These are phyloP conservation scores for Amorpha juglandis DNA, from an alignment of 2,888 invertebrate genomes.

Conservation along the genomic window DNA sequence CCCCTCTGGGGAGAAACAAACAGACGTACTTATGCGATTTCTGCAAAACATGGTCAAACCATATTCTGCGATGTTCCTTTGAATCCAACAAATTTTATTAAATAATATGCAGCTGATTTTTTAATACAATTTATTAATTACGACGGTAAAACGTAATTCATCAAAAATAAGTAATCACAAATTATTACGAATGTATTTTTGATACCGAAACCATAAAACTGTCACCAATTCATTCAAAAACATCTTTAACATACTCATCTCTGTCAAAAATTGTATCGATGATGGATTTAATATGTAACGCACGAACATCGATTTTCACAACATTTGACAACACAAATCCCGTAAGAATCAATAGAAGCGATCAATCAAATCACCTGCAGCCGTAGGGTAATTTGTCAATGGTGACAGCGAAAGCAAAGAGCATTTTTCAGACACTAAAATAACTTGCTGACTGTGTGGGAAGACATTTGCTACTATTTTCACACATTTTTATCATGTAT, in stretches of 20 bases:
- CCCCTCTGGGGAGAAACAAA: too few species aligned
- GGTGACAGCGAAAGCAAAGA: neutral
- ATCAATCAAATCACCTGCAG: conserved; percentile 13
- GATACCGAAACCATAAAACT: too few species aligned
- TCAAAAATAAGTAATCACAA: too few species aligned
- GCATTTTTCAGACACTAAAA: neutral
- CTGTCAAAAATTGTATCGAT: neutral
- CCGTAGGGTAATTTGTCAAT: conserved; percentile 11
- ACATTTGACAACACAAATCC: neutral
- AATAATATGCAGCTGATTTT: too few species aligned
- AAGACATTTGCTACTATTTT: neutral
- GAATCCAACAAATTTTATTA: too few species aligned
- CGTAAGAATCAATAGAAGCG: conserved; percentile 4
- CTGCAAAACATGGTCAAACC: too few species aligned
- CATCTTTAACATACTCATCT: neutral
- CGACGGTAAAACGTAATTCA: too few species aligned
- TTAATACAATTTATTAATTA: too few species aligned
- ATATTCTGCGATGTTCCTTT: too few species aligned
- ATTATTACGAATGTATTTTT: too few species aligned
- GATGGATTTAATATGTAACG: neutral
- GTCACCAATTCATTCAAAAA: neutral
- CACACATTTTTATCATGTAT: neutral
- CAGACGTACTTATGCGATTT: too few species aligned
- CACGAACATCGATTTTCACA: neutral
- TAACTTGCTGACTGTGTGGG: neutral